Base-by-base conservation (phyloP, 2,888 invertebrate species). In the Hylaea fasciaria region DNA sequence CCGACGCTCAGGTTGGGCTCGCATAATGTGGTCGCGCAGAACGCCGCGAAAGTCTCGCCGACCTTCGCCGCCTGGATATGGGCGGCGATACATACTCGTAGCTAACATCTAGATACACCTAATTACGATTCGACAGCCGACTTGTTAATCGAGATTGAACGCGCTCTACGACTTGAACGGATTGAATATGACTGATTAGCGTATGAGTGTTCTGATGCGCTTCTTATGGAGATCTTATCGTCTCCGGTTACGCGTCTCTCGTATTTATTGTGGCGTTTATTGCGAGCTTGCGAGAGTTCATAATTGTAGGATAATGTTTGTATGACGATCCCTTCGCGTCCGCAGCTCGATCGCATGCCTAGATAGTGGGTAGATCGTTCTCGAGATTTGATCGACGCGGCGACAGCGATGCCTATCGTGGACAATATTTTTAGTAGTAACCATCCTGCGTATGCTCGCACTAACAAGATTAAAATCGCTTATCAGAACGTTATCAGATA, bases 31-130 rank as follows among this genome's bases (percentile, higher is more conserved):
- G 79, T 80, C 78, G 74, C 74, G 71, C 78, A 69, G 71, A 69
- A 72, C 70, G 76, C 75, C 87, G 91, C 91, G 91, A 92, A 92
- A 91, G 91, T 91, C 87, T 90, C 66, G 83, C 78, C 85, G 91
- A 89, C 91, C 91, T 91, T 92, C 91, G 80, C 73, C 73, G 78
- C 74, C 90, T 87, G 82, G 87, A 89, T 91, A 90, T 87, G 86
- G 88, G 77, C 82, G 84, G 81, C 77, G 82, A 79, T 83, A 81
- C 81, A 80, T 83, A 84, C 80, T n/a, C n/a, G n/a, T n/a, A n/a
- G n/a, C 78, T 80, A 78, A 74, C 76, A 75, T 78, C 81, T 81
- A 69, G 83, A 81, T 80, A 85, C 78, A 83, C 83, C 86, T 84
- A 85, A 85, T 85, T 82, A 79, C 73, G 74, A 81, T 78, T 81